Evolutionary conservation across 2,888 invertebrate genomes (phyloP), one percentile per base, ranked within the genome.

Genomic region (Agonopterix alstromeriana): DNA sequence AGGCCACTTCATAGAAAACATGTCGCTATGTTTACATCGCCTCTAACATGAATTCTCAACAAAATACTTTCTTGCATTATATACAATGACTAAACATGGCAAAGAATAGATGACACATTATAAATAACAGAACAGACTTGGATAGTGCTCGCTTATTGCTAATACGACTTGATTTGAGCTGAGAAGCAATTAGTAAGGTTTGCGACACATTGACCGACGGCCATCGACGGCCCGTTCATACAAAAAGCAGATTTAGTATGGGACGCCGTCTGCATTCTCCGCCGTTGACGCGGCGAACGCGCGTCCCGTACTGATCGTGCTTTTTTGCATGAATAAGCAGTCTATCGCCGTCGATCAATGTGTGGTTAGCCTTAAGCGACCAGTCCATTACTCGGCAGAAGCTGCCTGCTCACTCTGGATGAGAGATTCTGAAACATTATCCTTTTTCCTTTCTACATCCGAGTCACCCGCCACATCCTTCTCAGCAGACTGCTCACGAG

Each of bases 81-180:
- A 75, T 82, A 85, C 83, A 84, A 76, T 83, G 82, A 82, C 78
- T 85, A 50, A 70, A 67, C 64, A 77, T 71, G 74, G 69, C 78
- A 82, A 82, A 81, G 74, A 80, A 78, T 76, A 70, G 66, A 45
- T 64, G 66, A 78, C 74, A 81, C 73, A 69, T 74, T 72, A 82
- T 73, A 79, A 27, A 78, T 80, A 84, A 81, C 72, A 76, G 67
- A 76, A 70, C 63, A 64, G 67, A 67, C 77, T 79, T 52, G 75
- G 79, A 77, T 69, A 81, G 77, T 78, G 81, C 77, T 78, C 58
- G 77, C 87, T 83, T 86, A 87, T 77, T 81, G 77, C 84, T 85
- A 42, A 42, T 8, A 67, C 69, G 73, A 78, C 67, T 67, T 70
- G 70, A 70, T 81, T 85, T 85, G 87, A 87, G 86, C 86, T 83